These are phyloP conservation scores for Daubentonia madagascariensis DNA, from an alignment of 2,113 vertebrate species.

Conservation along the genomic window DNA sequence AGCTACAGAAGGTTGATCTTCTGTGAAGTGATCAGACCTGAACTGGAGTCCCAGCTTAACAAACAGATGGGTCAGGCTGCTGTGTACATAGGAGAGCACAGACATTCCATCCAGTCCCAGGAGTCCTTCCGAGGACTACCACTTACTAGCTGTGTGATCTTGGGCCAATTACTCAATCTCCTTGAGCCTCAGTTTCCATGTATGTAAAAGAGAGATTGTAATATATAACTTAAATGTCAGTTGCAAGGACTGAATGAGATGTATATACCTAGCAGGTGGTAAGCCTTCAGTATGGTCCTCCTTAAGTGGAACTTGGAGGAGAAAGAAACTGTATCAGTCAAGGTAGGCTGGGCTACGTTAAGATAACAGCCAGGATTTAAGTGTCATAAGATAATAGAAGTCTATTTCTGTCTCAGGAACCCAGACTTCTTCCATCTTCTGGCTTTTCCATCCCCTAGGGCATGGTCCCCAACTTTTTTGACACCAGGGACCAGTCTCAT, in stretches of 20 bases:
- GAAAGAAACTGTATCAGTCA: not conserved
- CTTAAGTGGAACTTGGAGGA: not conserved
- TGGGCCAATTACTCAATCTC: not conserved
- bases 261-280: not conserved
- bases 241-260: not conserved
- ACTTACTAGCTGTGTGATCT: not conserved
- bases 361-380: not conserved
- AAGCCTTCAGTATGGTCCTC: not conserved
- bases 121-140: not conserved
- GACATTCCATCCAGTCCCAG: not conserved
- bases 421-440: not conserved
- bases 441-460: no score
- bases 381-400: not conserved
- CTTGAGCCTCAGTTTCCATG: not conserved
- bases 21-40: not conserved
- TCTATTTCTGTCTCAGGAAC: not conserved
- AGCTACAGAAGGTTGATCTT: not conserved
- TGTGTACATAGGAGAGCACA: not conserved
- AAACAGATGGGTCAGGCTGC: not conserved
- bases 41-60: not conserved
- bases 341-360: not conserved
- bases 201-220: not conserved
- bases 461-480: no score
- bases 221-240: not conserved
- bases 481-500: no score